Evolutionary conservation across 2,888 invertebrate genomes (phyloP).

Genomic region (Synanthedon andrenaeformis): DNA sequence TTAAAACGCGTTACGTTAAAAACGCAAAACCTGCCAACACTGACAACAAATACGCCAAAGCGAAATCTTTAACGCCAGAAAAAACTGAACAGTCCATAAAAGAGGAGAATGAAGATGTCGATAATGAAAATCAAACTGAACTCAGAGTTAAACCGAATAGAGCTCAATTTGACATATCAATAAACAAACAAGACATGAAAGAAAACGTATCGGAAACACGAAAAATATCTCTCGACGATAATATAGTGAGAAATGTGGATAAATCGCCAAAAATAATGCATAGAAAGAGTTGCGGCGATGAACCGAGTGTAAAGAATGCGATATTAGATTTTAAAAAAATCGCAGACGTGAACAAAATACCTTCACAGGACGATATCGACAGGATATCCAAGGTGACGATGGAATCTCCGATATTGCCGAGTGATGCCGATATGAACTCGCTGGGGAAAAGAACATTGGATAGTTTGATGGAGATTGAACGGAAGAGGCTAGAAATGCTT

Average conservation of each 20-base stretch:
- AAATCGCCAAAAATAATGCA: slow-evolving; percentile 21
- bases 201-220: slow-evolving; percentile 11
- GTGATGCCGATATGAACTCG: slow-evolving; percentile 74
- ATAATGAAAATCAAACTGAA: slow-evolving; percentile 4
- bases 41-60: slow-evolving; percentile 59
- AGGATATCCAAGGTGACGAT: slow-evolving; percentile 90
- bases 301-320: slow-evolving; percentile 32
- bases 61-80: slow-evolving; percentile 53
- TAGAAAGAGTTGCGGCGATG: slow-evolving; percentile 63
- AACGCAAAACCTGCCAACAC: slow-evolving; percentile 34
- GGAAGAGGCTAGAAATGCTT: slow-evolving; percentile 85
- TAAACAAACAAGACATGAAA: slow-evolving; percentile 13
- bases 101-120: slow-evolving; percentile 29
- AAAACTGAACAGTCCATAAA: slow-evolving; percentile 36
- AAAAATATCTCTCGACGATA: slow-evolving; percentile 10
- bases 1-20: slow-evolving; percentile 53
- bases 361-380: slow-evolving; percentile 88
- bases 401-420: slow-evolving; percentile 81
- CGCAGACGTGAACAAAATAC: slow-evolving; percentile 61
- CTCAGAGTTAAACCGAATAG: slow-evolving; percentile 9
- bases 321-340: slow-evolving; percentile 38
- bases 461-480: slow-evolving; percentile 90
- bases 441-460: slow-evolving; percentile 84
- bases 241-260: slow-evolving; percentile 12
- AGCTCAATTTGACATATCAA: slow-evolving; percentile 5